These are phyloP conservation scores for Tanypteryx hageni DNA, from an alignment of 2,888 invertebrate species.

Conservation along the genomic window DNA sequence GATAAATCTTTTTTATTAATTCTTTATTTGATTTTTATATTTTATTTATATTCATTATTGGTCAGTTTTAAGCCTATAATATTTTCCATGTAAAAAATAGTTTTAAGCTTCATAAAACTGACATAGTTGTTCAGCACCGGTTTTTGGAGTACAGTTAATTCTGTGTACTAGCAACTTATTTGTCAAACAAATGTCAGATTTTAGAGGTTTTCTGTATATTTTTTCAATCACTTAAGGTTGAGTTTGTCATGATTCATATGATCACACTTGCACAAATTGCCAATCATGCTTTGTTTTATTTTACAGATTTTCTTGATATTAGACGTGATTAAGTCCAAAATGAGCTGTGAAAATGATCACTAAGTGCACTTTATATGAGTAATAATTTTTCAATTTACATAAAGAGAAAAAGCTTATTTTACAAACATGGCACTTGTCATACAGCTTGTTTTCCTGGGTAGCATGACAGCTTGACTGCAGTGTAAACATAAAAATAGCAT, in stretches of 20 bases:
- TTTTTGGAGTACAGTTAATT: too few species aligned
- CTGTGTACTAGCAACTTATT: too few species aligned
- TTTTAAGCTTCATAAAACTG: too few species aligned
- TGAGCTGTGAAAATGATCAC: background rate
- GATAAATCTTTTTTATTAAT: too few species aligned
- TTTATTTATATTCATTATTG: too few species aligned
- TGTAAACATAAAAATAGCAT: conserved; percentile 26
- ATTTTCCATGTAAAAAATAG: too few species aligned
- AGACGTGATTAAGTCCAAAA: background rate
- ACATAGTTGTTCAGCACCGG: too few species aligned
- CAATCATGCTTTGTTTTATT: background rate
- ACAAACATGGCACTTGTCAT: conserved; percentile 29
- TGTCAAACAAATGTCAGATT: too few species aligned
- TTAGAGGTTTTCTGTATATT: too few species aligned
- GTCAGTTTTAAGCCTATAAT: too few species aligned
- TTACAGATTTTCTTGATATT: background rate
- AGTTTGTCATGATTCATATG: background rate
- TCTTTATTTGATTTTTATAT: too few species aligned
- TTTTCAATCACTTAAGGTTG: background rate
- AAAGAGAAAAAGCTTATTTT: conserved; percentile 35
- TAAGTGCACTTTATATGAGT: conserved; percentile 6
- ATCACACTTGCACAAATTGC: conserved; percentile 13
- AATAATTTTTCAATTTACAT: background rate
- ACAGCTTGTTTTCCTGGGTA: conserved; percentile 49
- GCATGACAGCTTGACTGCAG: conserved; percentile 53